Evolutionary conservation across 2,113 vertebrate species (phyloP), one percentile per base, ranked within the genome.

Genomic region (Rousettus leschenaultii): DNA sequence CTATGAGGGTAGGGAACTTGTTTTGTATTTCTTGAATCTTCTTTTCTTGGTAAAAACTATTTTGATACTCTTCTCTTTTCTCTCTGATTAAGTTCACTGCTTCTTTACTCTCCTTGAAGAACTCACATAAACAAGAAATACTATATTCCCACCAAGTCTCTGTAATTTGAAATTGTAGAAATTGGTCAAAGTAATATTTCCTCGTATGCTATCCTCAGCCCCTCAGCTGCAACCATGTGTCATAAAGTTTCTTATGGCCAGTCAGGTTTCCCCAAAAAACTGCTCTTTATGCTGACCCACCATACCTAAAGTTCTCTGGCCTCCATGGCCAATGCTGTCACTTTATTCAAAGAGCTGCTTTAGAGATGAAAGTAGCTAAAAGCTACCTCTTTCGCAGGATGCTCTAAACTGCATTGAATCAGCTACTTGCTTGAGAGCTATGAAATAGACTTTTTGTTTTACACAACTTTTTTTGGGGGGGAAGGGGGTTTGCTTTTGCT

Each of bases 291-390:
- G 9, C 33, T 84, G 35, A 80, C 19, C 88, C 3, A 8, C 48
- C 1, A 7, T 40, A 86, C 70, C 77, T 61, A 43, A 94, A 92
- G 11, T 79, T 93, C 68, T 90, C 11, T 73, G 45, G 65, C 65
- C 35, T 87, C 21, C 40, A 22, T 71, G 38, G 33, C 40, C 82
- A 92, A 73, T 48, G 43, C 33, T 77, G 7, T 66, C 66, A 83
- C 15, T 79, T 88, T 35, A 61, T 71, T 93, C 45, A 83, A 91
- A 77, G 15, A 59, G 57, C 14, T 89, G 30, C 55, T 61, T 68
- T 18, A 92, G 80, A 96, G 43, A 30, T 73, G 45, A 78, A 93
- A 94, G 68, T 16, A 95, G 55, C 38, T 92, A 73, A 73, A 85
- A 35, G n/a, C 40, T 33, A 51, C 1, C 21, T 51, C 55, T 75